Conservation (phyloP, 2,888 invertebrate genomes). For the Lepidochrysops patricia region DNA sequence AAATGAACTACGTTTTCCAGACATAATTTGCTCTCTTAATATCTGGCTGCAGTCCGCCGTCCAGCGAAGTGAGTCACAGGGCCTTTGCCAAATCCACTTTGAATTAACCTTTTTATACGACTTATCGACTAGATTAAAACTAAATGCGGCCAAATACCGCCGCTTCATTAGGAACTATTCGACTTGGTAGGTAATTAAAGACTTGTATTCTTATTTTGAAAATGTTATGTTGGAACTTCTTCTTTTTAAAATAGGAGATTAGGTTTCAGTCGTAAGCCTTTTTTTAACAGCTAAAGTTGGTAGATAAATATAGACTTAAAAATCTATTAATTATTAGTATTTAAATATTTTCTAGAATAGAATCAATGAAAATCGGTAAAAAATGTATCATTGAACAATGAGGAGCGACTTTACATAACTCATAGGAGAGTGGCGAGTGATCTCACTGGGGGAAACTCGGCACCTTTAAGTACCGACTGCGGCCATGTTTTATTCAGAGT, state of each 20-base stretch:
- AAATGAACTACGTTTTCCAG: constrained; percentile 8
- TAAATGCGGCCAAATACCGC: constrained; percentile 14
- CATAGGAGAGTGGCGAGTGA: not conserved
- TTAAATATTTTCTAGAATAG: too few relatives aligned
- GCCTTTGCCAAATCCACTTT: constrained; percentile 48
- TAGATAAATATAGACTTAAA: too few relatives aligned
- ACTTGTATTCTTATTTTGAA: not conserved
- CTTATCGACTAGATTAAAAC: constrained; percentile 33
- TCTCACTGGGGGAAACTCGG: constrained; percentile 13
- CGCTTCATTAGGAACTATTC: constrained; percentile 13
- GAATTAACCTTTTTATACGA: constrained; percentile 31
- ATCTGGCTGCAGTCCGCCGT: constrained; percentile 35
- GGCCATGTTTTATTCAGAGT: constrained; percentile 24
- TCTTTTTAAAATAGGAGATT: too few relatives aligned
- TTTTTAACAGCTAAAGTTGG: too few relatives aligned
- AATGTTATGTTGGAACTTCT: not conserved
- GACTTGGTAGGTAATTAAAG: not conserved
- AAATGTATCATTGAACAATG: too few relatives aligned
- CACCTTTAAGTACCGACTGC: constrained; percentile 20
- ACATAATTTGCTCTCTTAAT: constrained; percentile 34
- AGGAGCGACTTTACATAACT: not conserved
- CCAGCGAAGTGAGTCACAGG: constrained; percentile 24
- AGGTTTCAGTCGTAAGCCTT: too few relatives aligned
- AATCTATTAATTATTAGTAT: too few relatives aligned
- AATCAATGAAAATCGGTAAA: too few relatives aligned